Evolutionary conservation across 2,888 invertebrate species (phyloP), one percentile per base, ranked within the genome.

Genomic region (Tenthredo scrophulariae): DNA sequence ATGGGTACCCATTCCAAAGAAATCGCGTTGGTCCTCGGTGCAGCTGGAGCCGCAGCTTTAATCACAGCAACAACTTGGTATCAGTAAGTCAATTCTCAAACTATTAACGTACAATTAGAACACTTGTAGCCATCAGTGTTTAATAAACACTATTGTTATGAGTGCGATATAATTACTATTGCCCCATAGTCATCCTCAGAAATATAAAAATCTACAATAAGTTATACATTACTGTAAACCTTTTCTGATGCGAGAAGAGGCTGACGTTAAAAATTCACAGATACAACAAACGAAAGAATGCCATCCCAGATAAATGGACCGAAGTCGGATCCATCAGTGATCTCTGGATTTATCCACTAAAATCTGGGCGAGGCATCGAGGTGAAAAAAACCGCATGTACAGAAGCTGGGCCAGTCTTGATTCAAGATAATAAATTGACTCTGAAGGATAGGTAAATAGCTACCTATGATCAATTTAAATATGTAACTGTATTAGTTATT

Each of bases 261-360:
- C 9, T 72, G 22, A n/a, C 29, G 10, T 62, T 26, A 10, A 75
- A 22, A 77, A 77, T 40, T n/a, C 29, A 26, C 33, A 80, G 88
- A 86, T 85, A 84, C 74, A 72, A 87, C 65, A 84, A 87, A 79
- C 84, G 86, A 86, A 85, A 85, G 72, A 70, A 86, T 86, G 65
- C 86, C 86, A 86, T 94, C 18, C 83, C 83, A 40, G 46, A 67
- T 5, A 88, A 89, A 85, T 90, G 90, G 91, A 86, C 87, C 40
- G 86, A 87, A 85, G 87, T 90, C 65, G 91, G 90, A 29, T 87
- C 86, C 67, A 88, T 91, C 7, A 85, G 85, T 9, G 88, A 88
- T 54, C 85, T 91, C 2, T 86, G 88, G 67, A 67, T 91, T 15
- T 91, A 89, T 83, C 91, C 91, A 3, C 86, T 91, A 10, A 91